These are phyloP conservation scores for Diplolepis rosae DNA, from an alignment of 2,888 invertebrate genomes.

Conservation along the genomic window DNA sequence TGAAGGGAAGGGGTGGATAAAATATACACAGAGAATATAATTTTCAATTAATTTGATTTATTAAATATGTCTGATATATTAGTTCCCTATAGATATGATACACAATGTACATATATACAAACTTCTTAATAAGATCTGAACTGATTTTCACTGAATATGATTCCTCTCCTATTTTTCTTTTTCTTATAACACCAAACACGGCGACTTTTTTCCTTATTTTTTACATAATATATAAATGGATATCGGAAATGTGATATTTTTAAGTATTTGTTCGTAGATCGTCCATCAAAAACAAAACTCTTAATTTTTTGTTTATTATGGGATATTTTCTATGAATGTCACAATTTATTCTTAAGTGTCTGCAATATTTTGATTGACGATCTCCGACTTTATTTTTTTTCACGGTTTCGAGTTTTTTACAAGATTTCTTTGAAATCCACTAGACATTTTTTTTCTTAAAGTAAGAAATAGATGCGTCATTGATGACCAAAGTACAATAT, in stretches of 20 bases:
- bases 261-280: background rate
- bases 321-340: background rate
- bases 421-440: slow-evolving; percentile 12
- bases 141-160: background rate
- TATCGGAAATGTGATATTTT: background rate
- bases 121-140: slow-evolving; percentile 42
- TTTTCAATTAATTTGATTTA: slow-evolving; percentile 59
- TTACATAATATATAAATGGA: background rate
- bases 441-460: slow-evolving; percentile 5
- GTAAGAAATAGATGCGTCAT: slow-evolving; percentile 15
- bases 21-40: background rate
- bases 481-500: slow-evolving; percentile 15
- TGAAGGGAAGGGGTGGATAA: background rate
- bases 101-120: slow-evolving; percentile 73
- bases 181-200: background rate
- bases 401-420: slow-evolving; percentile 8
- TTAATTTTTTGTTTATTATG: background rate
- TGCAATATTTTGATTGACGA: background rate
- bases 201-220: background rate
- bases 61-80: slow-evolving; percentile 70
- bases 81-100: slow-evolving; percentile 66
- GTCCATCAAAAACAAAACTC: background rate
- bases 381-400: background rate
- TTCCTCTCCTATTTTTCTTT: background rate
- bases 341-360: background rate